Base-by-base conservation (phyloP, 1,140 invertebrate species). In the Leptinotarsa texana region DNA sequence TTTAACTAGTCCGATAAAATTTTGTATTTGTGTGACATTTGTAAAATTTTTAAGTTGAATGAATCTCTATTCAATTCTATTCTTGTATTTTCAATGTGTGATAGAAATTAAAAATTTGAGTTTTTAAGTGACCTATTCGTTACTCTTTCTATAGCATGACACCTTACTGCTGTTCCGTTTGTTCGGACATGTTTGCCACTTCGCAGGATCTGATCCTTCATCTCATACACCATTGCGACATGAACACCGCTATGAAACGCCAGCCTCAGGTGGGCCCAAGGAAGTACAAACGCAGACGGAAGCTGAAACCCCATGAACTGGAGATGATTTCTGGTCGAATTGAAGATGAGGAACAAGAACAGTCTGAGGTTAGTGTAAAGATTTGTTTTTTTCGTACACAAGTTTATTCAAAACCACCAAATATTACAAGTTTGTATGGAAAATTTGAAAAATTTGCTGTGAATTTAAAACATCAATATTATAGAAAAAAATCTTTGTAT, bases 201-300 rank as follows among this genome's bases (percentile, higher is more conserved):
- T 93, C 93, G 3, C 89, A 90, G 27, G 92, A 94, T 79, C 85
- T 95, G 8, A 92, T 94, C 18, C 89, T 92, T 65, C 93, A 95
- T 85, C 88, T 95, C 63, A 93, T 94, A 33, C 90, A 93, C 75
- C 93, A 95, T 79, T 94, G 93, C 79, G 93, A 95, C 80, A 90
- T 92, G 66, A 94, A 94, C 82, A 95, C 93, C 0, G 93, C 93
- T 1, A 88, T 92, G 83, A 91, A 92, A 79, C 87, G 93, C 33
- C 91, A 93, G 75, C 93, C 93, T 1, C 91, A 93, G 84, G 89
- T 90, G 47, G 92, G 92, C 4, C 93, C 92, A 0, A 87, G 93
- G 0, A 95, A 94, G 79, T 95, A 95, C 79, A 94, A 94, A 83
- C 88, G 93, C 1, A 87, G 93, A 63, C 89, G 93, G 63, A 94